Evolutionary conservation across 23 tunicate genomes (phyloP), one percentile per base, ranked within the genome.

Genomic region (Ciona savignyi): DNA sequence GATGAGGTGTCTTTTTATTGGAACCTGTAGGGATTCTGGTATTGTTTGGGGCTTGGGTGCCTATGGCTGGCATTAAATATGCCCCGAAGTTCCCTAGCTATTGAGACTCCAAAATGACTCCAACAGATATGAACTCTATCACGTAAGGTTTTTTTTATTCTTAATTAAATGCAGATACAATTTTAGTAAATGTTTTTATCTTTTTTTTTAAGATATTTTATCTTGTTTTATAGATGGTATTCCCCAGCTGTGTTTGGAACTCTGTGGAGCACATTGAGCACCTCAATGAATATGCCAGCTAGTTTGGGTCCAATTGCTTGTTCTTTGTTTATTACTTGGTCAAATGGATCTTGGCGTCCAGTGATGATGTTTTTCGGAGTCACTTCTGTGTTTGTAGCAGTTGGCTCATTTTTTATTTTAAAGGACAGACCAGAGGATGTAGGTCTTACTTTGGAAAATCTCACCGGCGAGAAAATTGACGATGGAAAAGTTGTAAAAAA

Each of bases 231-330:
- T 32, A 90, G 97, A 30, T 90, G 97, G 97, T 90, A 79, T 74
- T 71, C 88, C 20, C 79, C 97, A 2, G 60, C 49, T 26, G 30
- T 70, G 4, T 83, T 90, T 48, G 97, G 89, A 70, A 83, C 90
- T 29, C 33, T 83, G 29, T 90, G 97, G 97, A 79, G 89, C 31
- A 20, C 75, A 9, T 69, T 90, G 2, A 79, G 90, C 60, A 82
- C 97, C 15, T 65, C 79, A 32, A 83, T 84, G 97, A 90, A 90
- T 66, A 71, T 90, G 33, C 77, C 97, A 19, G 81, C 90, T 15
- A 70, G 75, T 29, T 4, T 79, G 30, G 97, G 97, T 1, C 97
- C 97, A 22, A 60, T 78, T 27, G 63, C 71, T 20, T 78, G 68
- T 31, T 29, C 78, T 0, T 60, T 22, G 25, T 74, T 34, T 34